phyloP scores from a whole-genome alignment of 92 coral and sea anemone species.

The Meandrina meandrites region DNA sequence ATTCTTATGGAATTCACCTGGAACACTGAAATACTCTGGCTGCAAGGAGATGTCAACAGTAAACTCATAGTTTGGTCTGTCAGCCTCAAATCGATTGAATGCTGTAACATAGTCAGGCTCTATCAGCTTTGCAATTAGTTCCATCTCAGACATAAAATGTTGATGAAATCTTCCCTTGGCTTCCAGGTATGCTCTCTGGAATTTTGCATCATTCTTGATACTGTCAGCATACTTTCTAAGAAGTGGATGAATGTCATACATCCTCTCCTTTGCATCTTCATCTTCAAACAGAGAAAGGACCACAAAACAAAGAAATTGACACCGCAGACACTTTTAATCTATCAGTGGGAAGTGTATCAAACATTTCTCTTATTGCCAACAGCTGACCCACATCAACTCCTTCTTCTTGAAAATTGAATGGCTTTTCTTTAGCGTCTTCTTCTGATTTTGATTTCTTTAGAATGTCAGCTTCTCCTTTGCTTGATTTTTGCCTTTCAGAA shows the following conservation, averaged over 20 bases:
- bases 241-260: slow-evolving; percentile 17
- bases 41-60: neutral
- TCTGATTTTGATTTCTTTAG: neutral
- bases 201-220: neutral
- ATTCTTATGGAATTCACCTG: neutral
- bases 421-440: neutral
- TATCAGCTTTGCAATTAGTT: neutral
- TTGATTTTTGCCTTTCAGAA: neutral
- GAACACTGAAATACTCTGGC: slow-evolving; percentile 7
- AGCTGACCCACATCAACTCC: neutral
- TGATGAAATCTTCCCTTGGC: slow-evolving; percentile 4
- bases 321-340: slow-evolving; percentile 26
- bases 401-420: neutral
- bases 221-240: neutral
- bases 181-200: neutral
- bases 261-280: slow-evolving; percentile 4
- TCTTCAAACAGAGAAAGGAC: slow-evolving; percentile 26
- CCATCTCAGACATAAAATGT: neutral
- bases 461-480: neutral
- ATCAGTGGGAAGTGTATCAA: slow-evolving; percentile 34
- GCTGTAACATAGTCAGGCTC: slow-evolving; percentile 6
- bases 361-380: slow-evolving; percentile 40
- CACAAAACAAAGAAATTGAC: slow-evolving; percentile 27
- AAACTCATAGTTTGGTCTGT: slow-evolving; percentile 16
- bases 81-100: neutral